These are phyloP conservation scores for Conistra vaccinii DNA, from an alignment of 2,888 invertebrate species.

Conservation along the genomic window DNA sequence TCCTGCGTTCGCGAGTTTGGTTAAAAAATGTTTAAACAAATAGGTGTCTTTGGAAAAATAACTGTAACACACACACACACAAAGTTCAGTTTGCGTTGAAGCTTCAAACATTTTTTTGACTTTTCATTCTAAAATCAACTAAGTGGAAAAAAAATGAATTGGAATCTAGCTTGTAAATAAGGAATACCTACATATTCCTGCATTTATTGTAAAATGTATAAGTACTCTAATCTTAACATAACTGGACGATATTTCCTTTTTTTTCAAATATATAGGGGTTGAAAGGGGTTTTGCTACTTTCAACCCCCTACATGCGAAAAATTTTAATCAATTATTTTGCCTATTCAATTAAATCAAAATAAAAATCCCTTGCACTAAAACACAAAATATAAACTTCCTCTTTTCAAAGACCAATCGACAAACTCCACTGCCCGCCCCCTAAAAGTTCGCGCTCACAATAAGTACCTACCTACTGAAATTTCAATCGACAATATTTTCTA, in stretches of 20 bases:
- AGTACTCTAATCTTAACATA: background rate
- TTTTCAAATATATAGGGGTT: background rate
- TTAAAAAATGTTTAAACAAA: too few species aligned
- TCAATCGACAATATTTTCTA: conserved; percentile 40
- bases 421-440: conserved; percentile 29
- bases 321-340: background rate
- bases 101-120: too few species aligned
- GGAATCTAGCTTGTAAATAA: too few species aligned
- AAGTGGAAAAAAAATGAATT: too few species aligned
- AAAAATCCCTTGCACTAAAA: background rate
- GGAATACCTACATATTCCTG: background rate
- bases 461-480: conserved; percentile 52
- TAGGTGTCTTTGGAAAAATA: too few species aligned
- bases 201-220: background rate
- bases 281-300: background rate
- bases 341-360: background rate
- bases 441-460: conserved; percentile 50
- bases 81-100: too few species aligned
- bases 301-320: too few species aligned
- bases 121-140: too few species aligned
- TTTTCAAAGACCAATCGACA: background rate
- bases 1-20: too few species aligned
- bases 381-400: background rate
- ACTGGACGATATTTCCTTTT: too few species aligned
- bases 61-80: too few species aligned